Conservation (phyloP, 2,113 vertebrate genomes). For the Eurystomus gularis region DNA sequence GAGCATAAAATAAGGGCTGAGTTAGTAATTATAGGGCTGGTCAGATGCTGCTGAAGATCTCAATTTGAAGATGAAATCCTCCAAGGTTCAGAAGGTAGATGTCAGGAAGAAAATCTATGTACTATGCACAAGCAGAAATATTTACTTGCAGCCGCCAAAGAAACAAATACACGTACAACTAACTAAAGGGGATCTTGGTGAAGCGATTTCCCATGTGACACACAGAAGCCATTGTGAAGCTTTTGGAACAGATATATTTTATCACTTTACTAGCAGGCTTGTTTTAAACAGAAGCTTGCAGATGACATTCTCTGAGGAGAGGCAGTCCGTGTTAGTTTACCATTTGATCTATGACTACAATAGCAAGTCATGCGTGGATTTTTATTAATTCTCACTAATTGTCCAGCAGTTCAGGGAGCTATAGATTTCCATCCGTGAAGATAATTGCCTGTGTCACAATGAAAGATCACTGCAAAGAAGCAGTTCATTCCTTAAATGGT, state of each 20-base stretch:
- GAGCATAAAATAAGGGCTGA: background rate
- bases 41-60: background rate
- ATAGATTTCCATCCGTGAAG: background rate
- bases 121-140: background rate
- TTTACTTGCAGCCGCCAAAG: background rate
- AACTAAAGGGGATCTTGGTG: background rate
- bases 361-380: background rate
- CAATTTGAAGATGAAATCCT: background rate
- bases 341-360: background rate
- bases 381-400: slow-evolving; percentile 28
- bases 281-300: background rate
- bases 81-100: background rate
- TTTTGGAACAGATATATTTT: too few species aligned
- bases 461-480: background rate
- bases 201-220: background rate
- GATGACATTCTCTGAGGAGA: background rate
- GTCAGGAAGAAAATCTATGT: background rate
- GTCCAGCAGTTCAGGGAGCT: background rate
- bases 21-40: background rate
- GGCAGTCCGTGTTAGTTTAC: background rate
- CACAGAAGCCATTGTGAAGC: background rate
- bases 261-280: background rate
- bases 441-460: background rate
- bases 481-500: background rate
- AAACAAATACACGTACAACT: background rate